Evolutionary conservation across 2,888 invertebrate species (phyloP), one percentile per base, ranked within the genome.

Genomic region (Endotricha flammealis): DNA sequence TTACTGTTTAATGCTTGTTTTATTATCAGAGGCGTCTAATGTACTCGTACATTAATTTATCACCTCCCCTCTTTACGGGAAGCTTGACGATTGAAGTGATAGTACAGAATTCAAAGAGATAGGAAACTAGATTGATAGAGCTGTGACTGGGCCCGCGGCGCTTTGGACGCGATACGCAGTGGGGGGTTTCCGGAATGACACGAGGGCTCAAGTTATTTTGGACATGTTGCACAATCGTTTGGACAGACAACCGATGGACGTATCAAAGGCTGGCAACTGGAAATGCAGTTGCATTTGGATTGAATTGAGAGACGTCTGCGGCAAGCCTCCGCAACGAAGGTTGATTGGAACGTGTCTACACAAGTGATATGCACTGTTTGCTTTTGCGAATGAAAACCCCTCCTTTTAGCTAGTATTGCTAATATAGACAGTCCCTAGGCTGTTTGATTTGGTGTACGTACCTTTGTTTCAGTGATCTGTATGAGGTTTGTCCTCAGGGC

Each of bases 181-280:
- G 47, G 48, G 38, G 42, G 48, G 41, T 50, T 46, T 56, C 45
- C 4, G 48, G 53, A 45, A 50, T 53, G 53, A 48, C 52, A 57
- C 37, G 38, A 44, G 53, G 47, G 74, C 52, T 75, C 83, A 56
- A 24, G 53, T 37, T 56, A 29, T 31, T 27, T 38, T 68, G 79
- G 82, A 53, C 52, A 56, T 57, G 58, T 60, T 65, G 60, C 60
- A 77, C 79, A 82, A 79, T 82, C 78, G 77, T 77, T 72, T 65
- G 70, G 79, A 81, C 77, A 80, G 85, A 85, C 85, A 85, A 79
- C 66, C 79, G 85, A 82, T 78, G 83, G 85, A 83, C 81, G 78
- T 76, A 81, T 85, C 82, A 85, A 85, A 85, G 83, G 79, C 71
- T 67, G 62, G 74, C 71, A 73, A 72, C 76, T 77, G 76, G 69